Evolutionary conservation across 1,140 invertebrate species (phyloP), one percentile per base, ranked within the genome.

Genomic region (Eupristina koningsbergeri): DNA sequence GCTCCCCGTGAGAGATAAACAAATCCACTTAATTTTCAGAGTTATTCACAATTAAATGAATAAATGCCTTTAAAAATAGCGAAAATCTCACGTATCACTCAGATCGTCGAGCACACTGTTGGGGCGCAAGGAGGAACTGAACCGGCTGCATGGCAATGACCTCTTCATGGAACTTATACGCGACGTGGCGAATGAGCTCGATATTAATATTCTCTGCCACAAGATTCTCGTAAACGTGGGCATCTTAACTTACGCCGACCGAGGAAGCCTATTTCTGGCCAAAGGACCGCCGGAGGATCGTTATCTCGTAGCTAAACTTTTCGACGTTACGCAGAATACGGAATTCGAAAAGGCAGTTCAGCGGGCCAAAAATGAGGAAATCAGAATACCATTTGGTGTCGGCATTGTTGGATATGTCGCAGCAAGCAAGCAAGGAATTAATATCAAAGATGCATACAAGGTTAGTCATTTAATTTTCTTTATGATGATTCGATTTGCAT

Each of bases 211-310:
- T 19, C 94, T 98, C 9, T 98, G 97, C 89, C 97, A 98, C 92
- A 98, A 98, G 93, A 98, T 98, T 86, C 93, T 98, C 39, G 96
- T 97, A 29, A 98, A 98, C 92, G 97, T 98, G 3, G 95, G 96
- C 64, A 92, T 97, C 79, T 93, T 98, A 67, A 98, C 97, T 7
- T 94, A 96, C 84, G 97, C 97, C 1, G 97, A 98, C 91, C 93
- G 97, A 31, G 97, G 97, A 17, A 97, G 96, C 80, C 92, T 98
- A 80, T 98, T 98, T 91, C 92, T 98, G 76, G 96, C 97, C 0
- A 96, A 97, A 89, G 97, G 97, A 17, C 94, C 95, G 0, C 91
- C 94, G 2, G 94, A 95, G 69, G 94, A 95, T 87, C 94, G 96
- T 86, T 97, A 97, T 88, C 94, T 98, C 50, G 95, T 97, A 58